Percentiles rank a stretch among this genome's conserved stretches.
Evolutionary conservation across 2,113 vertebrate species (phyloP).

Genomic region (Mormyrus iriodes): DNA sequence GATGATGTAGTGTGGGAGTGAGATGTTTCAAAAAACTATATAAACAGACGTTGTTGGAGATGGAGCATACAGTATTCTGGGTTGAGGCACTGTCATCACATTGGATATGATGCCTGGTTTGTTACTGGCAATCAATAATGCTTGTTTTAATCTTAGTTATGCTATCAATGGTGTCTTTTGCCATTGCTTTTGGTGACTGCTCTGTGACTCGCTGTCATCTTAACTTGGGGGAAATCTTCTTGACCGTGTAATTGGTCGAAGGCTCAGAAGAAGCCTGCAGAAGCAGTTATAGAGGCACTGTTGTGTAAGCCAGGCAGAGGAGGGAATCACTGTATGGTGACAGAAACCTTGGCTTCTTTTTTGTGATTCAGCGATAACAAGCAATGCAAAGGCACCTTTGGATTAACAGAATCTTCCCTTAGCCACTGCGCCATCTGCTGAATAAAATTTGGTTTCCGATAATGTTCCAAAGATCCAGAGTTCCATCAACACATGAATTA

Average conservation of each 20-base stretch:
- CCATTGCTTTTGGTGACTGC: neutral
- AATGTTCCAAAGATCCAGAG: neutral
- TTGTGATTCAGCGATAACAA: neutral
- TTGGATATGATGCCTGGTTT: neutral
- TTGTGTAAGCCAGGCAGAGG: neutral
- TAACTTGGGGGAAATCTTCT: neutral
- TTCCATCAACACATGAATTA: neutral
- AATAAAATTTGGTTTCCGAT: neutral
- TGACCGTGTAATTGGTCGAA: neutral
- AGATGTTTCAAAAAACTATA: neutral
- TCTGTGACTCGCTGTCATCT: neutral
- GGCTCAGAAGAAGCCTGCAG: neutral
- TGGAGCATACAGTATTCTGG: neutral
- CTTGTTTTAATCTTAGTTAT: neutral
- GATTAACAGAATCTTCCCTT: neutral
- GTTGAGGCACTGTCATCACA: neutral
- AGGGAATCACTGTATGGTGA: neutral
- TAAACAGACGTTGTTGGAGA: neutral
- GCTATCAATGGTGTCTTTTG: neutral
- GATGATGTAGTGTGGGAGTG: neutral
- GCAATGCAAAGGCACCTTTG: neutral
- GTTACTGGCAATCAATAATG: neutral
- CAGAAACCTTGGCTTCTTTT: neutral
- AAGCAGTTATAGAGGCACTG: neutral
- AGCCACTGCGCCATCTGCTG: neutral